Evolutionary conservation across 1,140 invertebrate genomes (phyloP), one percentile per base, ranked within the genome.

Genomic region (Scaptomyza hsui): DNA sequence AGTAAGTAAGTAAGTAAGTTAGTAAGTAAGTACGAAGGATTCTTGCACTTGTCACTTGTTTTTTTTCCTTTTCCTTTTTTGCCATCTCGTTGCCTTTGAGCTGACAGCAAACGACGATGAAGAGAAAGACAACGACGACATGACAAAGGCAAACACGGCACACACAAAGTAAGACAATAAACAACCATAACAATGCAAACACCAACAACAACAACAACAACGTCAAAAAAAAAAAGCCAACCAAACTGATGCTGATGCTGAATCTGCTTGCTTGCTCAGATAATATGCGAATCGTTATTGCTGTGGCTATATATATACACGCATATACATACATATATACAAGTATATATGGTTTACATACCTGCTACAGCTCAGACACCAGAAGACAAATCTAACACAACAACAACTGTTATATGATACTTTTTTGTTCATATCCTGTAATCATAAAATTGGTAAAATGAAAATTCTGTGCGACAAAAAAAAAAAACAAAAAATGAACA

Each of bases 1-100:
- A 57, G 72, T 79, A 75, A 75, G 72, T 79, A 75, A 75, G 72
- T 74, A 68, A 78, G 52, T 79, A 76, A 79, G 65, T 79, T 63
- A 74, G 72, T 72, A 79, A 79, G 76, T 78, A 61, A 78, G 75
- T 80, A 56, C 59, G 76, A 75, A 45, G 57, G 56, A 71, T 56
- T 78, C 72, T 71, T 59, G 64, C 79, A 75, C 78, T 82, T 83
- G 75, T 83, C 78, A 61, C 55, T 57, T 62, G 41, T 19, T 47
- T n/a, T n/a, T n/a, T n/a, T n/a, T n/a, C n/a, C n/a, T n/a, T n/a
- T n/a, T n/a, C n/a, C n/a, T n/a, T n/a, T n/a, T n/a, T 45, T 39
- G 41, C 49, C 49, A 56, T 53, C 35, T 24, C 49, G 52, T n/a
- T 60, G 63, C 55, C 47, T 61, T 56, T 56, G 42, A 68, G 57